These are phyloP conservation scores for Hirudinaria manillensis DNA, from an alignment of 2,888 invertebrate genomes.

Conservation along the genomic window DNA sequence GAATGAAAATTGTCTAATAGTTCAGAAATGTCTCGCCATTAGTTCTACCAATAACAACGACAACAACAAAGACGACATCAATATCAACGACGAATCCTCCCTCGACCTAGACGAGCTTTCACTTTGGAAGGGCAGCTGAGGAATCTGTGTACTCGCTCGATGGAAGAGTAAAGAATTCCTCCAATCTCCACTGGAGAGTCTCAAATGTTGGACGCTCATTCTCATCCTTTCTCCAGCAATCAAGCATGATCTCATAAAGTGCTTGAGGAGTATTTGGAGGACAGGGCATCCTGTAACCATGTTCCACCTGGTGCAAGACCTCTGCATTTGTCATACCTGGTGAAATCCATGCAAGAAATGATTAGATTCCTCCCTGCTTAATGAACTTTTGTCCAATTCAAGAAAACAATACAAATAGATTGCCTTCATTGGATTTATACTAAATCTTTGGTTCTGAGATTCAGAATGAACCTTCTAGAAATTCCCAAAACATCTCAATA, in stretches of 20 bases:
- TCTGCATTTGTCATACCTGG: conserved; percentile 99
- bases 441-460: neutral
- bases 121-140: conserved; percentile 4
- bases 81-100: no score
- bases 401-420: neutral
- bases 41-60: no score
- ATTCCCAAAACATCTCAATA: no score
- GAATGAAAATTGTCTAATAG: no score
- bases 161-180: conserved; percentile 32
- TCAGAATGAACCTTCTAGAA: neutral
- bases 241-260: conserved; percentile 93
- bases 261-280: conserved; percentile 86
- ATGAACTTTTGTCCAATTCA: neutral
- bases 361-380: neutral
- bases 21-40: no score
- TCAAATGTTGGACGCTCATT: conserved; percentile 28
- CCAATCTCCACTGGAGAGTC: conserved; percentile 29
- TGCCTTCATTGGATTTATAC: neutral
- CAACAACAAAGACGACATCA: no score
- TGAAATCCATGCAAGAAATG: conserved; percentile 1
- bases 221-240: conserved; percentile 33
- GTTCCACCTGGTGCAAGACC: conserved; percentile 96
- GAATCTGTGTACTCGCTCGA: conserved; percentile 21
- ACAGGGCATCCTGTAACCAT: conserved; percentile 97
- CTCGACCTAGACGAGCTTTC: neutral